phyloP scores from a whole-genome alignment of 2,113 vertebrate species.

The Mobula hypostoma region DNA sequence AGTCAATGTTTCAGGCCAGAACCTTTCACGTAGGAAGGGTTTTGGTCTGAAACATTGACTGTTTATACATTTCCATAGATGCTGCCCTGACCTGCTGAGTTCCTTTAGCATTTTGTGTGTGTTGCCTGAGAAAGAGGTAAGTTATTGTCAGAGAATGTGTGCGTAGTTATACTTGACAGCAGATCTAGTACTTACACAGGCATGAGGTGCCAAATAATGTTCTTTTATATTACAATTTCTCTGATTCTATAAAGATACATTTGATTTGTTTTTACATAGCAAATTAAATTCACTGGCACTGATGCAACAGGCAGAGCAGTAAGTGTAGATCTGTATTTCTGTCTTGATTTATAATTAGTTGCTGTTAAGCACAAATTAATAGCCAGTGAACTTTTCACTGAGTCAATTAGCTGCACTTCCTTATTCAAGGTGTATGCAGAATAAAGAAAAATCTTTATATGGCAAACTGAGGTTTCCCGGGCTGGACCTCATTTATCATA shows the following conservation, averaged over 20 bases:
- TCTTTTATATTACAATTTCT: background rate
- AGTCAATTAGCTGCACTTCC: background rate
- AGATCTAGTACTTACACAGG: background rate
- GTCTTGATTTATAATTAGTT: background rate
- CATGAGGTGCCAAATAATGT: background rate
- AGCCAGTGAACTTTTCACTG: background rate
- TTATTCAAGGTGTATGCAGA: background rate
- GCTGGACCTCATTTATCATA: background rate
- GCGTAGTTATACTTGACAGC: background rate
- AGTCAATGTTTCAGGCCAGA: too few relatives aligned
- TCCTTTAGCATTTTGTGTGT: too few relatives aligned
- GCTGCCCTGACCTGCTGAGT: too few relatives aligned
- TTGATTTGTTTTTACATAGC: background rate
- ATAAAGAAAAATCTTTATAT: background rate
- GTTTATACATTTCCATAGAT: too few relatives aligned
- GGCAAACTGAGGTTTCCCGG: background rate
- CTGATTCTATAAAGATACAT: background rate
- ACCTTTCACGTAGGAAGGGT: too few relatives aligned
- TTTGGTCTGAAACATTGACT: too few relatives aligned
- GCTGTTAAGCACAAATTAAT: background rate
- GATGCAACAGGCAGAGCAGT: background rate
- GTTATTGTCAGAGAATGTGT: background rate
- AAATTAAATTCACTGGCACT: background rate
- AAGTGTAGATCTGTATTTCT: background rate
- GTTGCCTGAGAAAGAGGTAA: background rate